Conservation (phyloP, 2,888 invertebrate genomes). For the Ellobium chinense region DNA sequence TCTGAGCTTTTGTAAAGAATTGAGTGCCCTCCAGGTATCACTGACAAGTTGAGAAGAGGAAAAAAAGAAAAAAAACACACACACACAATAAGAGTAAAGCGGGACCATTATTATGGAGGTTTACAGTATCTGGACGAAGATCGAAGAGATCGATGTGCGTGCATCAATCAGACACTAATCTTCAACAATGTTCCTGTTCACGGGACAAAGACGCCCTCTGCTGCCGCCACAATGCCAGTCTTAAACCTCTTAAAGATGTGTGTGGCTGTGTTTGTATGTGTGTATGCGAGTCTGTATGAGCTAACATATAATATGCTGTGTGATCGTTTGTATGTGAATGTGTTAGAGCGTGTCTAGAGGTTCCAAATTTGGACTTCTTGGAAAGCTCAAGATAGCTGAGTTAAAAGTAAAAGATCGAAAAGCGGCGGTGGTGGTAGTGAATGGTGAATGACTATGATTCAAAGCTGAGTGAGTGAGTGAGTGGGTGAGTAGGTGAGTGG, state of each 20-base stretch:
- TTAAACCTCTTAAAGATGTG: conserved; percentile 30
- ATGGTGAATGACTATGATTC: too few species aligned
- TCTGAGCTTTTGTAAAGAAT: too few species aligned
- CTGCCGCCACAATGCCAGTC: not conserved
- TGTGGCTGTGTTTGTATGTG: conserved; percentile 29
- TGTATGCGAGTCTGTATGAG: conserved; percentile 30
- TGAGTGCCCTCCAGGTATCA: too few species aligned
- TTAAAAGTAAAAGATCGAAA: too few species aligned
- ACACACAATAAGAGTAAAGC: too few species aligned
- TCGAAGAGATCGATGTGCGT: conserved; percentile 87
- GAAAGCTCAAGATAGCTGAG: too few species aligned
- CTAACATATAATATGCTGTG: too few species aligned
- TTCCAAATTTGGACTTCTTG: too few species aligned
- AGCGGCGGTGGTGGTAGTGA: too few species aligned
- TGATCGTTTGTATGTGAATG: conserved; percentile 12
- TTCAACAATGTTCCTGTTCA: not conserved
- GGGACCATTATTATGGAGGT: conserved; percentile 86
- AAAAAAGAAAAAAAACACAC: too few species aligned
- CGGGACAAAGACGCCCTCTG: conserved; percentile 16
- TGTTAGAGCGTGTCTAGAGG: not conserved
- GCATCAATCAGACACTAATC: conserved; percentile 63
- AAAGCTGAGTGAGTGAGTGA: not conserved
- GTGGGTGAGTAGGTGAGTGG: not conserved
- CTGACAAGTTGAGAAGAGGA: too few species aligned
- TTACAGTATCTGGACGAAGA: conserved; percentile 89